Evolutionary conservation across 1,140 invertebrate genomes (phyloP), one percentile per base, ranked within the genome.

Genomic region (Caerostris darwini): DNA sequence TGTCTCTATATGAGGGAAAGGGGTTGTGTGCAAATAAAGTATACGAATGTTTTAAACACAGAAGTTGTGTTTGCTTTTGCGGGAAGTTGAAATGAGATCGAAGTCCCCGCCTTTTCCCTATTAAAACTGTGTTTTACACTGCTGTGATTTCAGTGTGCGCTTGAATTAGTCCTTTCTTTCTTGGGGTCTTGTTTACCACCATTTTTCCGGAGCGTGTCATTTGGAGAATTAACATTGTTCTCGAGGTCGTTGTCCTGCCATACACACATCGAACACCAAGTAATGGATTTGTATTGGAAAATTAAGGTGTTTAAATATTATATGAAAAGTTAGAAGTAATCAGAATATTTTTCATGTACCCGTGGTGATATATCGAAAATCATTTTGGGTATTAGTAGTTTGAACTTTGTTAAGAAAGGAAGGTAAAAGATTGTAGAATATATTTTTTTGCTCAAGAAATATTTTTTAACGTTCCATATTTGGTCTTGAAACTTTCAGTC

Each of bases 21-120:
- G 90, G 90, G 50, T 58, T 77, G 53, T 87, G 92, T n/a, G 61
- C 92, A 93, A 93, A 93, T 93, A 87, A 50, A 92, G 90, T 53
- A 53, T 61, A 67, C 53, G 50, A 91, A 59, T 82, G 64, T 82
- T 81, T 71, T n/a, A 71, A 89, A 64, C 71, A 82, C 7, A 14
- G 57, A n/a, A 90, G 61, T 71, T 77, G 69, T 90, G 88, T 90
- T 90, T 69, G 67, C n/a, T 64, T 34, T 88, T 34, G 88, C 7
- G 86, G 61, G 17, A 77, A 64, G 59, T 53, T 53, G 61, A 69
- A 89, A 57, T 53, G 58, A 3, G 17, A 87, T 34, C 7, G n/a
- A 87, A 61, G 85, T 19, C 54, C 61, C 12, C 14, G 7, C 17
- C 53, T 56, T 50, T 0, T 3, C 34, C 8, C 71, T 77, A 77